Conservation (phyloP, 2,888 invertebrate genomes). For the Embidobia sp. region DNA sequence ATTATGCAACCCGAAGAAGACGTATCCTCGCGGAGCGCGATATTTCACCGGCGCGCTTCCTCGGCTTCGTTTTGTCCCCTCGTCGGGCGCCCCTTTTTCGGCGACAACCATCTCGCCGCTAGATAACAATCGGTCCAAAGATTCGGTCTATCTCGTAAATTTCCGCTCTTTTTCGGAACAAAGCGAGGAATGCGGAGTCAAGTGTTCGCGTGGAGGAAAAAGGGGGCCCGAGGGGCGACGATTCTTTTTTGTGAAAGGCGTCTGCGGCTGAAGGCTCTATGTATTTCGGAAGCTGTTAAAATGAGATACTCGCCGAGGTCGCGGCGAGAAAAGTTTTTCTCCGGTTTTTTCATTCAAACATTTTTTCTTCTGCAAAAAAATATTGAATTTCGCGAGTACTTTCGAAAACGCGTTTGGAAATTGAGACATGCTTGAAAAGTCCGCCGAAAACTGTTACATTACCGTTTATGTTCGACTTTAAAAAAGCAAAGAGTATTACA, state of each 20-base stretch:
- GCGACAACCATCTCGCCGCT: constrained; percentile 22
- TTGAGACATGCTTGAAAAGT: too few species aligned
- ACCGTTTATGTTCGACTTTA: too few species aligned
- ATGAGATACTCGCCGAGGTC: too few species aligned
- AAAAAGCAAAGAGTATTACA: too few species aligned
- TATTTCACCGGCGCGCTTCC: constrained; percentile 51
- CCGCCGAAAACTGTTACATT: too few species aligned
- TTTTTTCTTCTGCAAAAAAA: too few species aligned
- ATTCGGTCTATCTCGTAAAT: constrained; percentile 57
- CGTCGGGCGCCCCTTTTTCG: neutral
- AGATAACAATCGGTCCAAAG: constrained; percentile 53
- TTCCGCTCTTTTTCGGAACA: constrained; percentile 43
- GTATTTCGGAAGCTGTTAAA: constrained; percentile 37
- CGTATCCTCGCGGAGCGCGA: constrained; percentile 21
- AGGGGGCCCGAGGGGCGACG: constrained; percentile 35
- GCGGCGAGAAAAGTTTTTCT: too few species aligned
- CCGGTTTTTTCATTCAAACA: too few species aligned
- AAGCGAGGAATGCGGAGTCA: constrained; percentile 49
- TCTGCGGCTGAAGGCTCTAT: constrained; percentile 17
- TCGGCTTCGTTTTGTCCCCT: neutral
- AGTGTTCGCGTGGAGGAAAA: constrained; percentile 40
- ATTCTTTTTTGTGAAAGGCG: constrained; percentile 43
- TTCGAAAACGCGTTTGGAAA: too few species aligned
- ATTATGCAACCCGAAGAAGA: constrained; percentile 58
- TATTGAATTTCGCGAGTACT: too few species aligned